These are phyloP conservation scores for Scolopax mira DNA, from an alignment of 2,113 vertebrate species.

Conservation along the genomic window DNA sequence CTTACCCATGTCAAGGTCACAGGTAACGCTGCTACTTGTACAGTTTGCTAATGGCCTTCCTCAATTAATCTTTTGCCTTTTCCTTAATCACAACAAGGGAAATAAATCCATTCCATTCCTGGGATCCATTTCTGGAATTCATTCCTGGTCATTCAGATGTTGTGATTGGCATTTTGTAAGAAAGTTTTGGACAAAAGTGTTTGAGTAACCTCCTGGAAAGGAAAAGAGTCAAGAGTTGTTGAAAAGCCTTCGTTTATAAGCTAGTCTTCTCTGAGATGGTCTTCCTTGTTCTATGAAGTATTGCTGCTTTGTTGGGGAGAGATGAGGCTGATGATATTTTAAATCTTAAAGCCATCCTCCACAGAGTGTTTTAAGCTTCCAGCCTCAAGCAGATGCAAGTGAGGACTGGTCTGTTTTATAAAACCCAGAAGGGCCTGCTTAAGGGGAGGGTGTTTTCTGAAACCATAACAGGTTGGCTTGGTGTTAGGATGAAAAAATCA, in stretches of 20 bases:
- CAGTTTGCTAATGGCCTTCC: not conserved
- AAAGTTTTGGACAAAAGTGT: not conserved
- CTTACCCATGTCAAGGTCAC: slow-evolving; percentile 87
- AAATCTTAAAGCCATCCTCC: not conserved
- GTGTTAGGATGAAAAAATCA: not conserved
- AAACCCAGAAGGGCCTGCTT: not conserved
- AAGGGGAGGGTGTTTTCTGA: not conserved
- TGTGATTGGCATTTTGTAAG: not conserved
- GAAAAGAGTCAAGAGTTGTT: not conserved
- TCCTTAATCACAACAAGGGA: not conserved
- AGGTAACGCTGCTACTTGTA: slow-evolving; percentile 72
- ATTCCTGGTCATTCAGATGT: not conserved
- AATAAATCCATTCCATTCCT: not conserved
- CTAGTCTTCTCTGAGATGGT: not conserved
- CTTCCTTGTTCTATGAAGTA: not conserved
- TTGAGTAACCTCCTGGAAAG: not conserved
- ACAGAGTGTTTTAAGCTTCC: not conserved
- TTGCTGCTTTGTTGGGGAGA: not conserved
- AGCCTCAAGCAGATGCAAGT: not conserved
- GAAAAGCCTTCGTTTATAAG: not conserved
- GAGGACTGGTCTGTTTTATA: not conserved
- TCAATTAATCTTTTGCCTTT: not conserved
- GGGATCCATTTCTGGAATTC: not conserved
- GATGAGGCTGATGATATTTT: not conserved
- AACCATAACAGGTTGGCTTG: not conserved